phyloP scores from a whole-genome alignment of 2,797 vertebrate genomes.

The Serranus cabrilla region DNA sequence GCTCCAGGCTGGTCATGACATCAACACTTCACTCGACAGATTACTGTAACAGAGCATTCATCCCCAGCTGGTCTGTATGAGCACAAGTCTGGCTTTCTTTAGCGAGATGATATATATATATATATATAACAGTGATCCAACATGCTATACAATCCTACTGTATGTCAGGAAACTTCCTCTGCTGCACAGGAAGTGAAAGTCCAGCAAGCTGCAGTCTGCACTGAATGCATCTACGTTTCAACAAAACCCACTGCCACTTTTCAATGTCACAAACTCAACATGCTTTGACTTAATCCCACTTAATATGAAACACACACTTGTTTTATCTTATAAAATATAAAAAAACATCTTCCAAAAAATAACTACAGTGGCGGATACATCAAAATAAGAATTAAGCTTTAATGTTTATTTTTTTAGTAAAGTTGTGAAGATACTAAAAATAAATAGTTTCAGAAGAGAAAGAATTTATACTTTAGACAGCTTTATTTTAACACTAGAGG shows the following conservation, averaged over 20 bases:
- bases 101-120: neutral
- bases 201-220: neutral
- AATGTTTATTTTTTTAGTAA: too few relatives aligned
- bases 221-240: neutral
- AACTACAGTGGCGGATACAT: neutral
- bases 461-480: too few relatives aligned
- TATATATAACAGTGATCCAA: neutral
- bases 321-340: neutral
- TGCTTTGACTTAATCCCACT: neutral
- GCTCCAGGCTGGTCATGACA: slow-evolving; percentile 21
- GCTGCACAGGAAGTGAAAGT: slow-evolving; percentile 23
- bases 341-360: neutral
- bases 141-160: neutral
- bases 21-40: slow-evolving; percentile 5
- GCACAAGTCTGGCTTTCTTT: neutral
- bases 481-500: too few relatives aligned
- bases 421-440: too few relatives aligned
- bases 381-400: too few relatives aligned
- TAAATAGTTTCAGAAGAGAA: too few relatives aligned
- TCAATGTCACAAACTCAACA: neutral
- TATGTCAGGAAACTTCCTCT: slow-evolving; percentile 19
- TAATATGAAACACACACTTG: neutral
- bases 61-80: neutral
- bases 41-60: neutral
- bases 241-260: neutral